Evolutionary conservation across 2,797 vertebrate species (phyloP).

Genomic region (Rhinogobio ventralis): DNA sequence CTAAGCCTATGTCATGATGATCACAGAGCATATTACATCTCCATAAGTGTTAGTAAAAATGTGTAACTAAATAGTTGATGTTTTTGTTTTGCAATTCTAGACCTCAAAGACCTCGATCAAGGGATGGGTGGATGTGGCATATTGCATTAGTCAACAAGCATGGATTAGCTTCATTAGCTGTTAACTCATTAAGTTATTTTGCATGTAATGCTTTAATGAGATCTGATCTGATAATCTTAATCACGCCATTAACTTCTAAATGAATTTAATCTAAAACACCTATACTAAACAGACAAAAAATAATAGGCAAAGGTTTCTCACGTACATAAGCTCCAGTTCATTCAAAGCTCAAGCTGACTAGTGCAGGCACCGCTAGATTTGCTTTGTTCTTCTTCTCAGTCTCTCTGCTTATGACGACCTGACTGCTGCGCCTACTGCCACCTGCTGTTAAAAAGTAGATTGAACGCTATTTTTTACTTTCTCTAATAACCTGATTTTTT

Average conservation of each 20-base stretch:
- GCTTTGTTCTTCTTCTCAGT: conserved; percentile 34
- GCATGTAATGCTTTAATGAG: neutral
- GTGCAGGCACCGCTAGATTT: conserved; percentile 7
- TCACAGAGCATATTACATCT: neutral
- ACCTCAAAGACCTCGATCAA: neutral
- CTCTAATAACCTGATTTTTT: neutral
- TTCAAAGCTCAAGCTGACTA: conserved; percentile 31
- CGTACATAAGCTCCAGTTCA: conserved; percentile 55
- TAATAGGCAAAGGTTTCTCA: neutral
- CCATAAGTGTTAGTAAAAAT: neutral
- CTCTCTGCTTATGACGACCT: neutral
- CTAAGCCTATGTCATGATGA: neutral
- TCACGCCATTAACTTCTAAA: neutral
- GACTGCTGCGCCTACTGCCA: neutral
- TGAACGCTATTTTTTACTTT: neutral
- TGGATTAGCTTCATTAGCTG: conserved; percentile 39
- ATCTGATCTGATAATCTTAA: neutral
- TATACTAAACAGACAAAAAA: neutral
- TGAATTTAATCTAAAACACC: neutral
- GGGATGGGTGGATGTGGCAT: neutral
- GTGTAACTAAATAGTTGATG: neutral
- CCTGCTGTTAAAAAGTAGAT: neutral
- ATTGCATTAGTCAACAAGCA: conserved; percentile 1
- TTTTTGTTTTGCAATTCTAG: neutral
- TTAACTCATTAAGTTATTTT: conserved; percentile 1